phyloP scores from a whole-genome alignment of 2,113 vertebrate genomes.

The Calidris pygmaea region DNA sequence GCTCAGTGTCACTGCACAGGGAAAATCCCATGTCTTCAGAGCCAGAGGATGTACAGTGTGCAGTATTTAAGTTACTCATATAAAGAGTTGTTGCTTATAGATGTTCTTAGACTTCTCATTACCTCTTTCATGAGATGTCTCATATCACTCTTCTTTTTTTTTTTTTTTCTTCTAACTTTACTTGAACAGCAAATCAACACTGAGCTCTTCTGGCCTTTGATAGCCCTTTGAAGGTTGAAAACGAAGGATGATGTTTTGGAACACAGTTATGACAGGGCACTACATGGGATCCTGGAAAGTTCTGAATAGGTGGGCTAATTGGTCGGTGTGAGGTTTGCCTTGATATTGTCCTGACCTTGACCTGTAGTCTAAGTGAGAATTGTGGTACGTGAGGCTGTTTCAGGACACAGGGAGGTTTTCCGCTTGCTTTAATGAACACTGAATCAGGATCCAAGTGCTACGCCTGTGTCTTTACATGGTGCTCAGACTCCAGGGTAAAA shows the following conservation, averaged over 20 bases:
- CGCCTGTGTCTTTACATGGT: background rate
- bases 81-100: background rate
- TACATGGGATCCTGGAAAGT: background rate
- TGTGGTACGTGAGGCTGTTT: background rate
- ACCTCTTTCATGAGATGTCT: background rate
- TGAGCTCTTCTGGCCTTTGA: background rate
- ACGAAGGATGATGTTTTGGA: background rate
- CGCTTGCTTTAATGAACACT: background rate
- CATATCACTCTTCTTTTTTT: background rate
- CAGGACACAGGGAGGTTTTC: background rate
- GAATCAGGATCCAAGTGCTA: background rate
- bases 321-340: background rate
- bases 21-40: background rate
- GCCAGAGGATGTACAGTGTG: background rate
- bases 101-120: background rate
- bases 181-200: background rate
- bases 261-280: background rate
- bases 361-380: background rate
- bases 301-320: background rate
- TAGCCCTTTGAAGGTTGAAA: background rate
- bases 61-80: background rate
- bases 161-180: background rate
- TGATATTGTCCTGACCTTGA: background rate
- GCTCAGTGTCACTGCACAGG: background rate
- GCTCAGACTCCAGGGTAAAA: background rate